Evolutionary conservation across 2,113 vertebrate genomes (phyloP).

Genomic region (Antigone vipio): DNA sequence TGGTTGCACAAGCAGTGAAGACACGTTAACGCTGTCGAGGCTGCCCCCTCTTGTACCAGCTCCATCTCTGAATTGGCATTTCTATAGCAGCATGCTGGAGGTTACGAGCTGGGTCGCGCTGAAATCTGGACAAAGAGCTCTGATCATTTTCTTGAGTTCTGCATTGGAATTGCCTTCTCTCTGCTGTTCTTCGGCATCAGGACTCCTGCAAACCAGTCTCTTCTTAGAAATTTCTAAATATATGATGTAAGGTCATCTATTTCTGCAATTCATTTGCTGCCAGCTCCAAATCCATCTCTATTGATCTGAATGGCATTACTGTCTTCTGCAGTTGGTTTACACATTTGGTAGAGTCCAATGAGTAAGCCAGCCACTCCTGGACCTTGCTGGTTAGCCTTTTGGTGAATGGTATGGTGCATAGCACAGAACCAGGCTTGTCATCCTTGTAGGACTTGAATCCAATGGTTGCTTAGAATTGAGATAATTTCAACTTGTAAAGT

Average conservation of each 20-base stretch:
- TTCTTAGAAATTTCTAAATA: not conserved
- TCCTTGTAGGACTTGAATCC: not conserved
- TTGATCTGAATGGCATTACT: not conserved
- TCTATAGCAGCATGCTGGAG: not conserved
- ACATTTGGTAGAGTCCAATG: not conserved
- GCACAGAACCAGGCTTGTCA: not conserved
- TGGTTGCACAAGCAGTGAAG: not conserved
- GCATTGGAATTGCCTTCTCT: not conserved
- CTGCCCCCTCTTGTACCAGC: not conserved
- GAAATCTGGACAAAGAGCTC: not conserved
- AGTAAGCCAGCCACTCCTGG: not conserved
- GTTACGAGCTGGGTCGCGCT: not conserved
- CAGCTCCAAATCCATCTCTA: not conserved
- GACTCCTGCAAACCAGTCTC: not conserved
- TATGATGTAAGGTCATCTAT: not conserved
- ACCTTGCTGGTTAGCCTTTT: not conserved
- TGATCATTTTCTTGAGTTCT: not conserved
- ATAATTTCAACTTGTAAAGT: not conserved
- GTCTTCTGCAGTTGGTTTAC: not conserved
- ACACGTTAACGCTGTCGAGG: rapidly evolving
- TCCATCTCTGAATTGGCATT: not conserved
- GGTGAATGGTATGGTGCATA: rapidly evolving
- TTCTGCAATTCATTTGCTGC: not conserved
- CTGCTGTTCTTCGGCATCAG: not conserved
- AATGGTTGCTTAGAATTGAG: not conserved